Evolutionary conservation across 2,113 vertebrate genomes (phyloP).

Genomic region (Lophotis ruficrista): DNA sequence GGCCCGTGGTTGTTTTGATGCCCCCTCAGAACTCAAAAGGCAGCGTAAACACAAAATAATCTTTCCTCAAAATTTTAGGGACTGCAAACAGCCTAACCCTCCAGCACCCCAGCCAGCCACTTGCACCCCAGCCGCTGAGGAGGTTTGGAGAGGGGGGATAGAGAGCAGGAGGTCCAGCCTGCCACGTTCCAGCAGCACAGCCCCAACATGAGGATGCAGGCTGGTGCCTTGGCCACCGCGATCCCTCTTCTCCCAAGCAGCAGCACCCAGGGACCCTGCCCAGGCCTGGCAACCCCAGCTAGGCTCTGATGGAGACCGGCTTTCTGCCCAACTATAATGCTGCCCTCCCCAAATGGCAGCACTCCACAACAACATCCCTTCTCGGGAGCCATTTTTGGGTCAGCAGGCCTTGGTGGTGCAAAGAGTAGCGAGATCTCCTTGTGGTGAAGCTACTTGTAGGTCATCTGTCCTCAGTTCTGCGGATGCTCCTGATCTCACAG

Average conservation of each 20-base stretch:
- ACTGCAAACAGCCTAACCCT: background rate
- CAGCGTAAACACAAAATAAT: background rate
- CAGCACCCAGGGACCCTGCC: no score
- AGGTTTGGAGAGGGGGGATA: background rate
- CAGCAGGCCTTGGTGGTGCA: background rate
- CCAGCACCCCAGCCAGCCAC: accelerated
- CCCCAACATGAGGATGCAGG: background rate
- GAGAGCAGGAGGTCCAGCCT: background rate
- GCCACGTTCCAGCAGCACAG: background rate
- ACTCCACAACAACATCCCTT: background rate
- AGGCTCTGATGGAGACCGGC: no score
- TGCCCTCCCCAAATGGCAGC: no score
- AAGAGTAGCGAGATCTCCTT: background rate
- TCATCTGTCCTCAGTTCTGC: background rate
- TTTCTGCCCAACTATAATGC: background rate
- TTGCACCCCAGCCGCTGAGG: no score
- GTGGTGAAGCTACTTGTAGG: background rate
- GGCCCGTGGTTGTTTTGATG: accelerated
- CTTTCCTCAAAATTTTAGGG: background rate
- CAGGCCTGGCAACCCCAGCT: no score
- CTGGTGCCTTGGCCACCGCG: background rate
- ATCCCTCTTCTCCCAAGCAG: no score
- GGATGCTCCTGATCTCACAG: background rate
- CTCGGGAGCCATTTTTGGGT: no score
- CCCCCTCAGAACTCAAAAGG: no score